These are phyloP conservation scores for Druceiella hillmani DNA, from an alignment of 2,888 invertebrate genomes.

Conservation along the genomic window DNA sequence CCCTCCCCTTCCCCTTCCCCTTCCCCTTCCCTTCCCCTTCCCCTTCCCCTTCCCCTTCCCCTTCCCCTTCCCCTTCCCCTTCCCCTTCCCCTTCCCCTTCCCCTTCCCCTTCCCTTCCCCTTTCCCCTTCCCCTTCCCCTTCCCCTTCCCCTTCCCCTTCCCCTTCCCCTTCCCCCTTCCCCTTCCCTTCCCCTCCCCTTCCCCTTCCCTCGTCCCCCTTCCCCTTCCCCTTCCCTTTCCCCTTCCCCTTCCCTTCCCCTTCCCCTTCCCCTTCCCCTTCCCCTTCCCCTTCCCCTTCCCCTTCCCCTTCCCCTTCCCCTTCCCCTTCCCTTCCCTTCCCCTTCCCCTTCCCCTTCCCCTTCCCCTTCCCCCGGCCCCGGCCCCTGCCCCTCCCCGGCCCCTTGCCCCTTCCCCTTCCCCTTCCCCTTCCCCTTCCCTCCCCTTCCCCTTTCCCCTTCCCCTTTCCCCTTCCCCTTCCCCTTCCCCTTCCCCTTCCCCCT, in stretches of 20 bases:
- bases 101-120: constrained; percentile 25
- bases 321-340: too few relatives aligned
- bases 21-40: constrained; percentile 32
- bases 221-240: constrained; percentile 8
- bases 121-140: constrained; percentile 29
- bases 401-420: too few relatives aligned
- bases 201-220: constrained; percentile 4
- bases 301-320: too few relatives aligned
- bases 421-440: too few relatives aligned
- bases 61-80: constrained; percentile 54
- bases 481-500: too few relatives aligned
- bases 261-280: too few relatives aligned
- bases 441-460: too few relatives aligned
- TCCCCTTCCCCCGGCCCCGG: too few relatives aligned
- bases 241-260: constrained; percentile 30
- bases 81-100: constrained; percentile 11
- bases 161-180: constrained; percentile 7
- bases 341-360: too few relatives aligned
- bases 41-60: constrained; percentile 64
- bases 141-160: constrained; percentile 8
- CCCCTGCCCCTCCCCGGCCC: too few relatives aligned
- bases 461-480: too few relatives aligned
- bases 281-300: too few relatives aligned
- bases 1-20: constrained; percentile 33
- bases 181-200: constrained; percentile 4